These are phyloP conservation scores for Microcebus jonahi DNA, from an alignment of 2,113 vertebrate species.

Conservation along the genomic window DNA sequence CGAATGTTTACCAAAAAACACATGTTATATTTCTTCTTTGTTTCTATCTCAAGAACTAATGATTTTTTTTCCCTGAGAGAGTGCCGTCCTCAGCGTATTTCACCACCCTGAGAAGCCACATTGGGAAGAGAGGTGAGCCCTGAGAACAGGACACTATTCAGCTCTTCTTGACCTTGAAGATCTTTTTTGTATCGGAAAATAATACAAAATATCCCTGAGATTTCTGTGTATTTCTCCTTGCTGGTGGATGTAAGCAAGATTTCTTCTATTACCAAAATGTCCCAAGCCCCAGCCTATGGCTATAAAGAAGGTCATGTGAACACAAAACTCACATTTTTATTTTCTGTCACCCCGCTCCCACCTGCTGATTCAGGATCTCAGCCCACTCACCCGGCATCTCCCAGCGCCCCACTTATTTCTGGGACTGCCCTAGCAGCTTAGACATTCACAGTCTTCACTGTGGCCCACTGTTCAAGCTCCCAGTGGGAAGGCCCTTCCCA, in stretches of 20 bases:
- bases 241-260: neutral
- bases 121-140: neutral
- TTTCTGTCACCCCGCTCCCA: neutral
- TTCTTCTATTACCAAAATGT: neutral
- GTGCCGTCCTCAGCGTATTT: neutral
- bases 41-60: constrained; percentile 4
- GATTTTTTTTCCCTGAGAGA: neutral
- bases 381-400: neutral
- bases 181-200: neutral
- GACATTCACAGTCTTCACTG: neutral
- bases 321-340: neutral
- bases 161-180: neutral
- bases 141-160: neutral
- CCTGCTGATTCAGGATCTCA: neutral
- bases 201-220: neutral
- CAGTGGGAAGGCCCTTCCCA: neutral
- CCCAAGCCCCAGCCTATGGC: neutral
- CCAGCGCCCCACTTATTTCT: neutral
- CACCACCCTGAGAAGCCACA: neutral
- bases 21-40: neutral
- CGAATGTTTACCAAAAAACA: neutral
- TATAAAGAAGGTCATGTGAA: neutral
- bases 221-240: neutral
- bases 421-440: neutral
- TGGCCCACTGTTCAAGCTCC: neutral